Evolutionary conservation across 2,797 vertebrate genomes (phyloP).

Genomic region (Oophaga sylvatica): DNA sequence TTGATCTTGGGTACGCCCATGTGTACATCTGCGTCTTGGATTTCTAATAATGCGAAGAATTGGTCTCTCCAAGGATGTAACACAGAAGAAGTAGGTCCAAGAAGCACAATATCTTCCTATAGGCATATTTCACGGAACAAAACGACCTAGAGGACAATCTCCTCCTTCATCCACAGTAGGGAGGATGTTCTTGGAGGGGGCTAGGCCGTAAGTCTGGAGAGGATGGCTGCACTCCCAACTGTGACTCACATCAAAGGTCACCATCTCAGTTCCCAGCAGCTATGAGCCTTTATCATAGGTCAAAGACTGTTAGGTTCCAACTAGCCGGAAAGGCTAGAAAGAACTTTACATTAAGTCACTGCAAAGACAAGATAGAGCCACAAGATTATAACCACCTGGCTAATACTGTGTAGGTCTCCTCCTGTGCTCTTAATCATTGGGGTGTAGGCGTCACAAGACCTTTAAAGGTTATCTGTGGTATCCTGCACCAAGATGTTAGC

Average conservation of each 20-base stretch:
- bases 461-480: too few relatives aligned
- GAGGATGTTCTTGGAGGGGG: neutral
- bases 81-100: neutral
- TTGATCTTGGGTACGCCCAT: too few relatives aligned
- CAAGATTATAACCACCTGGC: neutral
- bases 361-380: neutral
- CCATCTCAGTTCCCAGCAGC: conserved; percentile 1
- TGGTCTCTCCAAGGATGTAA: neutral
- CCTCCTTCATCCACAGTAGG: neutral
- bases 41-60: conserved; percentile 1
- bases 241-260: neutral
- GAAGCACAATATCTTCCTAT: neutral
- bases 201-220: neutral
- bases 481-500: too few relatives aligned
- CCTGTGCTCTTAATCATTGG: too few relatives aligned
- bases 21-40: neutral
- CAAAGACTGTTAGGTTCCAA: conserved; percentile 14
- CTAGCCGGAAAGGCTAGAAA: neutral
- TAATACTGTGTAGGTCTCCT: neutral
- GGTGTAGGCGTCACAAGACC: too few relatives aligned
- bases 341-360: neutral
- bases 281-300: conserved; percentile 25
- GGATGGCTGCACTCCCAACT: neutral
- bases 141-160: conserved; percentile 2
- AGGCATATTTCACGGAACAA: neutral